phyloP scores from a whole-genome alignment of 1,140 invertebrate genomes.

The Belonocnema kinseyi region DNA sequence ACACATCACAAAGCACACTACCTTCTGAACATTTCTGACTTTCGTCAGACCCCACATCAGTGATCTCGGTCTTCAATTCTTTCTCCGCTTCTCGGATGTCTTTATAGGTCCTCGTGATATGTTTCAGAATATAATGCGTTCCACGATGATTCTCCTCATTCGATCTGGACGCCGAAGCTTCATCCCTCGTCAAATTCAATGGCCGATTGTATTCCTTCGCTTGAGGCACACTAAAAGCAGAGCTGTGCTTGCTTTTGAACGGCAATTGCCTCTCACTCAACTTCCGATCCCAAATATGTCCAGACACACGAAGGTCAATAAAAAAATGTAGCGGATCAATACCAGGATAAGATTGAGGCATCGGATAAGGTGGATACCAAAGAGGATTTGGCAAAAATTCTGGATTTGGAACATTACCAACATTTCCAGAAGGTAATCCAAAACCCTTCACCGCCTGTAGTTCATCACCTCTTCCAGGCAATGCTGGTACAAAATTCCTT shows the following conservation, averaged over 20 bases:
- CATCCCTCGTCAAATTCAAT: conserved; percentile 65
- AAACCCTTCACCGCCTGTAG: conserved; percentile 62
- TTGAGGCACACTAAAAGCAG: conserved; percentile 74
- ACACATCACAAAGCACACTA: conserved; percentile 5
- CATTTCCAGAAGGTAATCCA: conserved; percentile 52
- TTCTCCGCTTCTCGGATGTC: conserved; percentile 47
- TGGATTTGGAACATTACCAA: conserved; percentile 55
- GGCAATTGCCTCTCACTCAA: conserved; percentile 61
- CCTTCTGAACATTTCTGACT: conserved; percentile 35
- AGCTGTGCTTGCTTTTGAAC: conserved; percentile 72
- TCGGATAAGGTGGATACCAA: conserved; percentile 85
- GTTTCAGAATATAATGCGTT: conserved; percentile 73
- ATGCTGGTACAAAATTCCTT: conserved; percentile 65
- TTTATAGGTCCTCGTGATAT: conserved; percentile 65
- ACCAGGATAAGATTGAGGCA: conserved; percentile 80
- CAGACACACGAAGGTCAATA: conserved; percentile 86
- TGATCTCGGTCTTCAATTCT: conserved; percentile 31
- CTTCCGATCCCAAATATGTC: conserved; percentile 87
- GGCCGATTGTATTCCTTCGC: conserved; percentile 68
- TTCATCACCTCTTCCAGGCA: conserved; percentile 57
- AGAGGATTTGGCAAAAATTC: conserved; percentile 80
- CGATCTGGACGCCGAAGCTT: conserved; percentile 54
- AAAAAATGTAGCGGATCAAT: conserved; percentile 89
- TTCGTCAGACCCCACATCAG: conserved; percentile 35
- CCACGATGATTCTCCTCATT: conserved; percentile 60